These are phyloP conservation scores for Choristoneura rosaceana DNA, from an alignment of 2,888 invertebrate species.

Conservation along the genomic window DNA sequence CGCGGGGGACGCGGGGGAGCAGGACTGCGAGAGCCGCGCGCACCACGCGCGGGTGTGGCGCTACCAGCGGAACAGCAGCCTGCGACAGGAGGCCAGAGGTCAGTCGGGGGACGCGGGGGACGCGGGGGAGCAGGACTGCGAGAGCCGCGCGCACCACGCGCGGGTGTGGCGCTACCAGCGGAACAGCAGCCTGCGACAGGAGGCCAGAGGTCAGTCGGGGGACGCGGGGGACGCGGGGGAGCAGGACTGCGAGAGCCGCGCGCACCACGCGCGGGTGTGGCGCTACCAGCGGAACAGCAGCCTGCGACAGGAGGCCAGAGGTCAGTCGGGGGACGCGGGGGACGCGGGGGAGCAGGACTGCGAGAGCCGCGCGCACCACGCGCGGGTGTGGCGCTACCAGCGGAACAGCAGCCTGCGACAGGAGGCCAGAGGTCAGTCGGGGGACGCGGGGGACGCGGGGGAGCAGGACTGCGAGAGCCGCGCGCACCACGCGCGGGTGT, in stretches of 20 bases:
- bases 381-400: neutral
- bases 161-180: neutral
- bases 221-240: no score
- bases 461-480: neutral
- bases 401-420: constrained; percentile 1
- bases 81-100: no score
- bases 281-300: no score
- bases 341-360: neutral
- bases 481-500: neutral
- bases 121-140: no score
- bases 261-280: no score
- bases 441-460: no score
- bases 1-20: no score
- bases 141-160: neutral
- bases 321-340: no score
- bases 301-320: no score
- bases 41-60: no score
- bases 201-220: neutral
- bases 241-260: neutral
- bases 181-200: neutral
- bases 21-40: neutral
- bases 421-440: neutral
- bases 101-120: no score
- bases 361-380: neutral
- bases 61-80: no score